Evolutionary conservation across 1,140 invertebrate species (phyloP), one percentile per base, ranked within the genome.

Genomic region (Drosophila murphyi): DNA sequence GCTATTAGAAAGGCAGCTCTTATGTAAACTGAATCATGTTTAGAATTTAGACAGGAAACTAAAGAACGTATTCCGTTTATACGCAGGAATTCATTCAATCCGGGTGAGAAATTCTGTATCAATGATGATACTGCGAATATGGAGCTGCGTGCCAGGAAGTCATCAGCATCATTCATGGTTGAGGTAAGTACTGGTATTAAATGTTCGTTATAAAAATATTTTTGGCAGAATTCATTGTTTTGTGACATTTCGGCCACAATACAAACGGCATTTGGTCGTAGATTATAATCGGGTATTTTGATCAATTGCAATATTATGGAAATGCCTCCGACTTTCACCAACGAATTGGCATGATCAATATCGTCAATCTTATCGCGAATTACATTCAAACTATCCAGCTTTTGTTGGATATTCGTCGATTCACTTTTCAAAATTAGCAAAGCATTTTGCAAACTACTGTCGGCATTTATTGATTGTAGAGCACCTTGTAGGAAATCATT

Each of bases 361-460:
- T 86, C 83, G 50, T 79, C 79, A 31, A 86, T 86, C 39, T 88
- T 74, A 43, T 78, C 78, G n/a, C 83, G 67, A 6, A 86, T 79
- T 34, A 73, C 64, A 5, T 82, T 72, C 2, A 86, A 47, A 8
- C 80, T 73, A 10, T 76, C 64, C 47, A 70, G 47, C 68, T 79
- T 76, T 45, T 88, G 61, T 1, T 76, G 83, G 4, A 61, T 28
- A n/a, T 45, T 67, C 5, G 72, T 56, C 3, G 62, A 55, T 0
- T 43, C 28, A 41, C 48, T 72, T 5, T 72, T 63, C 2, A 86
- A 55, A 41, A 78, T 64, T 2, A 52, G 5, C 3, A 86, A 31
- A 8, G 79, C 83, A 5, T 59, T 57, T 31, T 72, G 71, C 4
- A 86, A 59, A 5, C 72, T 72, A 68, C 75, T 72, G 61, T 82